A percentile compares a stretch with the other conserved stretches of the same genome.
These are phyloP conservation scores for Rutpela maculata DNA, from an alignment of 2,888 invertebrate species.

Conservation along the genomic window DNA sequence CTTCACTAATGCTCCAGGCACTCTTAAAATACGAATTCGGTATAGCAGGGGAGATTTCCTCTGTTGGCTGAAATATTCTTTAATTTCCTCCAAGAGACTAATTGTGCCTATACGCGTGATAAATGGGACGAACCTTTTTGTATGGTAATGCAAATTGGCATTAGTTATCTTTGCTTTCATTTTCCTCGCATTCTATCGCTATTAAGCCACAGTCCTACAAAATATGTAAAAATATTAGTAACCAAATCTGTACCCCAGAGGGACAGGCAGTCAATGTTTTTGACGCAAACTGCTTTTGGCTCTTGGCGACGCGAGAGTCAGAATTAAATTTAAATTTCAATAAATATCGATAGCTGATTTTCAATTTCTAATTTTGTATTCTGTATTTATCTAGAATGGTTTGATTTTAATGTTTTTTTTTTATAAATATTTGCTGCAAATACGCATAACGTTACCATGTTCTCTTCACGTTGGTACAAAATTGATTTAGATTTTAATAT, in stretches of 20 bases:
- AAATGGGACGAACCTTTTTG: constrained; percentile 42
- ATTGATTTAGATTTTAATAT: too few relatives aligned
- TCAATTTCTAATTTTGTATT: too few relatives aligned
- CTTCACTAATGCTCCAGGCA: constrained; percentile 56
- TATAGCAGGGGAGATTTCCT: constrained; percentile 47
- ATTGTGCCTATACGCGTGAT: constrained; percentile 48
- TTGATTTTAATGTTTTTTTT: too few relatives aligned
- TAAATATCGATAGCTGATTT: too few relatives aligned
- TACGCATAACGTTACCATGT: too few relatives aligned
- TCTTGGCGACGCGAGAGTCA: too few relatives aligned
- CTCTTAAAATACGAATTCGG: constrained; percentile 54
- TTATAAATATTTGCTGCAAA: too few relatives aligned
- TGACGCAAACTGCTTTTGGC: neutral
- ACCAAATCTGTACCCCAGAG: neutral
- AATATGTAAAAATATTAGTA: neutral
- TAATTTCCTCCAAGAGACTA: constrained; percentile 63
- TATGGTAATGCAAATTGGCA: constrained; percentile 43
- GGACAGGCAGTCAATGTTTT: neutral
- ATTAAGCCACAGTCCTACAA: neutral
- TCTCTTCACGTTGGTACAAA: too few relatives aligned
- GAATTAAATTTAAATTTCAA: too few relatives aligned
- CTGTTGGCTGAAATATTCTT: constrained; percentile 60
- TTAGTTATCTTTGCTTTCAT: constrained; percentile 24
- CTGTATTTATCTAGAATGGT: too few relatives aligned
- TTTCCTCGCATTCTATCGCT: neutral